Evolutionary conservation across 2,797 vertebrate species (phyloP).

Genomic region (Enteromius unitaeniatus): DNA sequence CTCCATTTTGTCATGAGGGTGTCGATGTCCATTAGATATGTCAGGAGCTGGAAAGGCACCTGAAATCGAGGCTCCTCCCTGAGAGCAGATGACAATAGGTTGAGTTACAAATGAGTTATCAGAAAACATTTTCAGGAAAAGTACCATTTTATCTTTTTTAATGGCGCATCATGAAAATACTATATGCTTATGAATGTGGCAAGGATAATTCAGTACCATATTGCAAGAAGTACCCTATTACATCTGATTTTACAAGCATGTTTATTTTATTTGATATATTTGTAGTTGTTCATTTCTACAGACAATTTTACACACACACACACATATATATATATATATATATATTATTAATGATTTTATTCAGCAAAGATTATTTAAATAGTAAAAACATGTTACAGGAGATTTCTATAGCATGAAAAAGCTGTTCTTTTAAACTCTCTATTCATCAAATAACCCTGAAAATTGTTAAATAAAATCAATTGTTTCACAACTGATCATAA

Average conservation of each 20-base stretch:
- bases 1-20: constrained; percentile 98
- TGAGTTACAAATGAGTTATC: background rate
- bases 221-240: background rate
- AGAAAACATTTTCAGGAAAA: background rate
- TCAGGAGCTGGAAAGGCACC: constrained; percentile 96
- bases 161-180: background rate
- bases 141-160: background rate
- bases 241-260: background rate
- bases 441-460: background rate
- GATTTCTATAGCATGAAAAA: background rate
- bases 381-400: background rate
- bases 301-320: no score
- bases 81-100: background rate
- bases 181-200: background rate
- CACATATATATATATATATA: no score
- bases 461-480: background rate
- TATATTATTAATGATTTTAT: background rate
- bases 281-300: no score
- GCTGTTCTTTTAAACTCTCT: background rate
- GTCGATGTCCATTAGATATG: constrained; percentile 93
- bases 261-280: no score
- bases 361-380: background rate
- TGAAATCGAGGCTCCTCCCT: constrained; percentile 98
- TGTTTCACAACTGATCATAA: background rate
- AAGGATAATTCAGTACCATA: background rate